Conservation (phyloP, 2,888 invertebrate species). For the Erannis defoliaria region DNA sequence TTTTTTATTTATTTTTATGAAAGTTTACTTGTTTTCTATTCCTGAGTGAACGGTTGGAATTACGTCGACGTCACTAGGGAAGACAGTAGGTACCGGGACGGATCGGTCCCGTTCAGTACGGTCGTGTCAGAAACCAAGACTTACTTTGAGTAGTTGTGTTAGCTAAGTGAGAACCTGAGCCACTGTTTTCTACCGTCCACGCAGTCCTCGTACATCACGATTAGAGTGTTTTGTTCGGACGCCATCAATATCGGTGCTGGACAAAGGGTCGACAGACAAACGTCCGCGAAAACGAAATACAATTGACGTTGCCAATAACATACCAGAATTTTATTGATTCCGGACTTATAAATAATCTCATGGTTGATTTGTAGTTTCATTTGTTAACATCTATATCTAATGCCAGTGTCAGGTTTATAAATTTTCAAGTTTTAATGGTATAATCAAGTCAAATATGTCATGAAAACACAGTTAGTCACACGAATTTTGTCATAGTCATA, state of each 20-base stretch:
- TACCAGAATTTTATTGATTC: background rate
- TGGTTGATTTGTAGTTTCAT: slow-evolving; percentile 3
- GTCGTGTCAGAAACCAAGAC: background rate
- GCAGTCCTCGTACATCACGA: slow-evolving; percentile 36
- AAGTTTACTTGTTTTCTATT: no score
- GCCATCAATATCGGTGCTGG: slow-evolving; percentile 50
- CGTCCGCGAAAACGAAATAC: slow-evolving; percentile 27
- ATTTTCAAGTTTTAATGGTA: no score
- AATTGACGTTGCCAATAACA: slow-evolving; percentile 23
- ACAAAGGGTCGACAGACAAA: slow-evolving; percentile 36
- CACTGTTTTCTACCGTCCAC: slow-evolving; percentile 12
- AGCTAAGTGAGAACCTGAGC: background rate
- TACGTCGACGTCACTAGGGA: no score
- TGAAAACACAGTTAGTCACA: no score
- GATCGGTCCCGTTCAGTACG: no score
- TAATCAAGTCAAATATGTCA: no score
- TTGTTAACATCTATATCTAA: background rate
- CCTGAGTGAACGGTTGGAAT: no score
- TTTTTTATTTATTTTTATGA: no score
- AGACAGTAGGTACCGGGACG: no score
- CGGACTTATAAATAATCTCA: background rate
- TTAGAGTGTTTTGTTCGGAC: slow-evolving; percentile 37
- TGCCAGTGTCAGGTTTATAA: no score
- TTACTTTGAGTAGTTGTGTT: background rate
- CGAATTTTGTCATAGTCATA: no score